These are phyloP conservation scores for Hypothenemus hampei DNA, from an alignment of 1,140 invertebrate species.

Conservation along the genomic window DNA sequence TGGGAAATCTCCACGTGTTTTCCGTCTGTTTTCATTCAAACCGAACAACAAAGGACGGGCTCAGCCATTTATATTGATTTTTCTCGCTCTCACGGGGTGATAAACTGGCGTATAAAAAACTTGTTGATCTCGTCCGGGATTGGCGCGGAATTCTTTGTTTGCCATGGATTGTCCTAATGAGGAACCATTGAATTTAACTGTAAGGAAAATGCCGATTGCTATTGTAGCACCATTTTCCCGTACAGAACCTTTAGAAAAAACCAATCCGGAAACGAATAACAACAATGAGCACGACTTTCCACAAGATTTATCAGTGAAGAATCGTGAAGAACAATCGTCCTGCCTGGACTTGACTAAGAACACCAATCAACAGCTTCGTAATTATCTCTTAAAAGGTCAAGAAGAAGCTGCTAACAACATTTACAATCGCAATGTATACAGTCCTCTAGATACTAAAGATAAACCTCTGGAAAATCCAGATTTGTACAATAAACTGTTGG, in stretches of 20 bases:
- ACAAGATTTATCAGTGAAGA: slow-evolving; percentile 39
- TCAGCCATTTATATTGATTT: slow-evolving; percentile 48
- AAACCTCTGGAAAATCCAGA: slow-evolving; percentile 37
- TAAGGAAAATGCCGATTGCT: slow-evolving; percentile 49
- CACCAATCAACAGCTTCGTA: slow-evolving; percentile 34
- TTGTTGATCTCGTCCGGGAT: slow-evolving; percentile 44
- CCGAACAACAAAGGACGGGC: slow-evolving; percentile 43
- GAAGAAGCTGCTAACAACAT: slow-evolving; percentile 21
- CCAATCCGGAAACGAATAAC: slow-evolving; percentile 27
- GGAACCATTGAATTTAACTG: slow-evolving; percentile 47
- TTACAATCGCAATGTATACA: slow-evolving; percentile 36
- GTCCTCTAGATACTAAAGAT: slow-evolving; percentile 21
- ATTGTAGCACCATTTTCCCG: slow-evolving; percentile 38
- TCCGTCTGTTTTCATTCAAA: slow-evolving; percentile 42
- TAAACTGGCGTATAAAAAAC: slow-evolving; percentile 47
- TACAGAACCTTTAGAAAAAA: slow-evolving; percentile 17
- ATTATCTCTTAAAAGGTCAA: slow-evolving; percentile 35
- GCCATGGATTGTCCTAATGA: slow-evolving; percentile 37
- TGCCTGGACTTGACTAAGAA: slow-evolving; percentile 33
- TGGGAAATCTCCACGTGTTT: slow-evolving; percentile 35
- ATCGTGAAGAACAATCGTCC: slow-evolving; percentile 27
- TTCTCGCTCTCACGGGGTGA: slow-evolving; percentile 39
- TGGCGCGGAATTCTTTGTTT: slow-evolving; percentile 18
- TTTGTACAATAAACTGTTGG: slow-evolving; percentile 52
- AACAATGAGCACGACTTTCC: slow-evolving; percentile 20